Base-by-base conservation (phyloP, 2,888 invertebrate species). In the Meghimatium bilineatum region DNA sequence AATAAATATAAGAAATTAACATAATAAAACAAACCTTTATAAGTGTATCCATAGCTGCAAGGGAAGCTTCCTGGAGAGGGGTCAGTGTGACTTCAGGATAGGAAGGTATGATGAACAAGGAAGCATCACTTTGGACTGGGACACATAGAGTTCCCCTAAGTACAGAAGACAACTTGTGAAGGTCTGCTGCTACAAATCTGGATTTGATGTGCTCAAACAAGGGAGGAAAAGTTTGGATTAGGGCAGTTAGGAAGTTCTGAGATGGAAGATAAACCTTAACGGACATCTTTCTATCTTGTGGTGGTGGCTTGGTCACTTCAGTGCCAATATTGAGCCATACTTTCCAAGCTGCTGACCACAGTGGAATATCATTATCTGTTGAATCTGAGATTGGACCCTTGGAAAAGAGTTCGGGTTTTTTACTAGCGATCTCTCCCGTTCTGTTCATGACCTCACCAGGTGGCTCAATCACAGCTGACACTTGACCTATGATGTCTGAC, bases 201-300 rank as follows among this genome's bases (percentile, higher is more conserved):
- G 95, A 94, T 91, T 96, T 95, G 90, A 98, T 97, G 91, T 97
- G 97, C 88, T 97, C 97, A 94, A 98, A 99, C 85, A 99, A 96
- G 85, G 97, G 96, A 8, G 98, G 98, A 94, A 99, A 99, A 92
- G 98, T 98, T 94, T 98, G 98, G 88, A 99, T 96, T 29, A 99
- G 95, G 0, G 98, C 97, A 0, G 98, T 98, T 82, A 99, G 95
- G 95, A 98, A 99, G 86, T 97, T 96, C 91, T 98, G 97, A 36
- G 97, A 97, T 0, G 99, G 98, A 85, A 97, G 95, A 94, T 97
- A 98, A 87, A 96, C 94, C 93, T 90, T 90, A 34, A 85, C 85
- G 26, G 80, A 49, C 52, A 71, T 34, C 32, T 67, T 74, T 66
- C 67, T 69, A 20, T 36, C 56, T n/a, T 38, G 60, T 77, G 72